Base-by-base conservation (phyloP, 2,888 invertebrate species). In the Abscondita cerata region DNA sequence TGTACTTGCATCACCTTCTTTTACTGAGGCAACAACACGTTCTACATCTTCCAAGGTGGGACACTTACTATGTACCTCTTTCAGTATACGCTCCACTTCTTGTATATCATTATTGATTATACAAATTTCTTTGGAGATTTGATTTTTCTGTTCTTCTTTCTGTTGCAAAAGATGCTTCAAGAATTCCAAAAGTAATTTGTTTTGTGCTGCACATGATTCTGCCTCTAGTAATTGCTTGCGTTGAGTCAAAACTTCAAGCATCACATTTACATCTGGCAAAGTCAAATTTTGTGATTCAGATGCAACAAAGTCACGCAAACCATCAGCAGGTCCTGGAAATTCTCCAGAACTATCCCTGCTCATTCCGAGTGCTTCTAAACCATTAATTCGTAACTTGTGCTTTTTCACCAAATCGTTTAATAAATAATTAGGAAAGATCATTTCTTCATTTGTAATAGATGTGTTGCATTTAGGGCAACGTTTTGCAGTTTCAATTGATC, bases 391-490 rank as follows among this genome's bases (percentile, higher is more conserved):
- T 38, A 85, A 78, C 67, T 88, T 87, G 62, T 91, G 87, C 70
- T 92, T 90, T 3, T 88, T 86, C 38, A 93, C 87, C 69, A 95
- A 79, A 77, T 94, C 93, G 78, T 94, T 93, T 34, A 95, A 83
- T 57, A 92, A 81, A 76, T 93, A 92, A 81, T 96, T 96, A 0
- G 95, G 95, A 76, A 93, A 93, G 60, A 95, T 89, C 73, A 88
- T 85, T 69, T 89, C 93, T 67, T 85, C 84, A 0, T 86, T 86
- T 1, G 87, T 86, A 6, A 94, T 81, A 1, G 86, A 83, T 11
- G 87, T 88, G 71, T 89, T 91, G 78, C 95, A 96, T 78, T 93
- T 92, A 1, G 95, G 95, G 78, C 95, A 96, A 46, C 90, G 83
- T 60, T 87, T 86, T 62, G 83, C 84, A 1, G 83, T 81, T 72